Evolutionary conservation across 30 jellyfish, hydroid and myxozoan species (phyloP).

Genomic region (Aurelia sp.): DNA sequence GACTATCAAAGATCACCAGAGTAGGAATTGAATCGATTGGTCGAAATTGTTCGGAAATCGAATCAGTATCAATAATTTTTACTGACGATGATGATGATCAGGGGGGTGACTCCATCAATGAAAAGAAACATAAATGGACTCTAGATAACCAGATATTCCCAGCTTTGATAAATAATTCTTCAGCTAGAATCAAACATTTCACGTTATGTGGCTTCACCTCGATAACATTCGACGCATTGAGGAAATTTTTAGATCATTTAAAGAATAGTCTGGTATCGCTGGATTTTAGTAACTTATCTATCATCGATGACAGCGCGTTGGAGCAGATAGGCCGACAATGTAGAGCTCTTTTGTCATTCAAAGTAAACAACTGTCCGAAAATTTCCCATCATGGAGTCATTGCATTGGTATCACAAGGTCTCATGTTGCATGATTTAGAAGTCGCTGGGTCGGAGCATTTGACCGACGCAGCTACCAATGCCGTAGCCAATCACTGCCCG

Average conservation of each 20-base stretch:
- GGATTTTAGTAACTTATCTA: constrained; percentile 77
- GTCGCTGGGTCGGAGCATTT: constrained; percentile 82
- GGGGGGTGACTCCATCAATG: constrained; percentile 52
- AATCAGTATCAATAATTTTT: constrained; percentile 83
- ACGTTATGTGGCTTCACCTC: constrained; percentile 87
- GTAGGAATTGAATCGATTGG: constrained; percentile 98
- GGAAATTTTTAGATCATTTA: constrained; percentile 79
- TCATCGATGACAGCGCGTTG: constrained; percentile 81
- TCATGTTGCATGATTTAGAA: constrained; percentile 71
- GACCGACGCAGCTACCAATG: constrained; percentile 77
- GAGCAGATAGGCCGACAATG: constrained; percentile 86
- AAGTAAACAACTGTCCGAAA: constrained; percentile 75
- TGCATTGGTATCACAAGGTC: constrained; percentile 54
- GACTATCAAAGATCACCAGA: constrained; percentile 81
- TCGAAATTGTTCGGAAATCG: constrained; percentile 87
- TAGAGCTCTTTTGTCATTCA: constrained; percentile 54
- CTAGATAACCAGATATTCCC: constrained; percentile 89
- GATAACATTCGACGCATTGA: constrained; percentile 81
- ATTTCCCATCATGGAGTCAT: constrained; percentile 82
- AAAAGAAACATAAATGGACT: constrained; percentile 79
- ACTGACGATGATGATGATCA: constrained; percentile 72
- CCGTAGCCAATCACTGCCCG: constrained; percentile 82
- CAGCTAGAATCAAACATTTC: constrained; percentile 87
- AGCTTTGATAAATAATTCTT: constrained; percentile 86
- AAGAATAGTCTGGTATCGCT: constrained; percentile 73